Evolutionary conservation across 2,888 invertebrate genomes (phyloP), one percentile per base, ranked within the genome.

Genomic region (Machimus atricapillus): DNA sequence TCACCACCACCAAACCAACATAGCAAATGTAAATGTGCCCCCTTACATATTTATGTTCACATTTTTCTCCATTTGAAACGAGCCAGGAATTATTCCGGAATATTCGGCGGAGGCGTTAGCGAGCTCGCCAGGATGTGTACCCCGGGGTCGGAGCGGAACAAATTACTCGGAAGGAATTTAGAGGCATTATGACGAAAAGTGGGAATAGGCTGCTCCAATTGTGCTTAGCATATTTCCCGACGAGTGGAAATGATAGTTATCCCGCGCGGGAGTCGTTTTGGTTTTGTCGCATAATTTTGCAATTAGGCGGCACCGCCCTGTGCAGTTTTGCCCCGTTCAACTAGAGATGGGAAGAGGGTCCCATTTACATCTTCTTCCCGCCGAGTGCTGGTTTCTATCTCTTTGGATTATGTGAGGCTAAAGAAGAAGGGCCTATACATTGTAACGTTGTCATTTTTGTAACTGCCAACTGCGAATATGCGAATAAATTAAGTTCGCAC

Each of bases 41-140:
- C 79, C 52, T 79, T 79, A 79, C 79, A 79, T 79, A 79, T 79
- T 79, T 79, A 79, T 79, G 79, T 52, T 52, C 79, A 79, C 79
- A 79, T 79, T 79, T 79, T 79, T 79, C 52, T 79, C 79, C 52
- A 79, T 79, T 79, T 79, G 79, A 79, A 79, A 79, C 52, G 79
- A 79, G 79, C 79, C 79, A 79, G 52, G 31, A 79, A 34, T 79
- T 79, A 79, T 79, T 52, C 27, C 79, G 27, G 56, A 31, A 52
- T 52, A 40, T 79, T 79, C 31, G 46, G 79, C 31, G 56, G 52
- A 52, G 52, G 79, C 79, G 79, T 79, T 79, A 79, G 78, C 78
- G 37, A 14, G n/a, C 46, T 43, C 78, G 43, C 37, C 23, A 78
- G 23, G 23, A 78, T 43, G 19, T 40, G 52, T 52, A 23, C 7